Evolutionary conservation across 2,797 vertebrate genomes (phyloP).

Genomic region (Megalops cyprinoides): DNA sequence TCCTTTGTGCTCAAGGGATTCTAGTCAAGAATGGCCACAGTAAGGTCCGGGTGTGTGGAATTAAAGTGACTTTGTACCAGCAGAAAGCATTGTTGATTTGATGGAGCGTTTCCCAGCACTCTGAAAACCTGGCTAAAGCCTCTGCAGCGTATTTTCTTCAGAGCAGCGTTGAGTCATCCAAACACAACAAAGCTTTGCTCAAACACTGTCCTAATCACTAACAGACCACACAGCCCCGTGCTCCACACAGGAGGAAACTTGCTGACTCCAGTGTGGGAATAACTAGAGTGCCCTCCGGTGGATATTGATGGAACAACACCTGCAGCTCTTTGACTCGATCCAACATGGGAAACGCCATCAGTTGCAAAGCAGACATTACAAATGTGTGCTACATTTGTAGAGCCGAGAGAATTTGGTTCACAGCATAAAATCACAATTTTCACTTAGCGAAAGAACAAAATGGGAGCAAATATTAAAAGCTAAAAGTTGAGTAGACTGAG

Average conservation of each 20-base stretch:
- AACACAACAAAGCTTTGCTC: conserved; percentile 67
- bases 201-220: conserved; percentile 62
- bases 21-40: conserved; percentile 5
- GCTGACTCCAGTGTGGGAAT: conserved; percentile 46
- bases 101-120: conserved; percentile 42
- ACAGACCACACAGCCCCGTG: conserved; percentile 31
- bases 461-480: not conserved
- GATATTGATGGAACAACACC: conserved; percentile 31
- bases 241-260: not conserved
- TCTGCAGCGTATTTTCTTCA: conserved; percentile 63
- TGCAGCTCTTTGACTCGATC: not conserved
- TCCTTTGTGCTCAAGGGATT: not conserved
- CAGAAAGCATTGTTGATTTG: conserved; percentile 38
- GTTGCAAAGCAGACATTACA: not conserved
- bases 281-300: conserved; percentile 77
- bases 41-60: conserved; percentile 2
- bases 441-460: not conserved
- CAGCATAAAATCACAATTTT: no score
- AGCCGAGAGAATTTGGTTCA: not conserved
- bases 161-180: conserved; percentile 62
- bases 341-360: not conserved
- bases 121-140: conserved; percentile 33
- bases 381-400: not conserved
- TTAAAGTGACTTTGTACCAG: conserved; percentile 36
- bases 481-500: not conserved